Percentiles rank a stretch among this genome's conserved stretches.
phyloP scores from a whole-genome alignment of 1,140 invertebrate species.

The Rhynchophorus ferrugineus region DNA sequence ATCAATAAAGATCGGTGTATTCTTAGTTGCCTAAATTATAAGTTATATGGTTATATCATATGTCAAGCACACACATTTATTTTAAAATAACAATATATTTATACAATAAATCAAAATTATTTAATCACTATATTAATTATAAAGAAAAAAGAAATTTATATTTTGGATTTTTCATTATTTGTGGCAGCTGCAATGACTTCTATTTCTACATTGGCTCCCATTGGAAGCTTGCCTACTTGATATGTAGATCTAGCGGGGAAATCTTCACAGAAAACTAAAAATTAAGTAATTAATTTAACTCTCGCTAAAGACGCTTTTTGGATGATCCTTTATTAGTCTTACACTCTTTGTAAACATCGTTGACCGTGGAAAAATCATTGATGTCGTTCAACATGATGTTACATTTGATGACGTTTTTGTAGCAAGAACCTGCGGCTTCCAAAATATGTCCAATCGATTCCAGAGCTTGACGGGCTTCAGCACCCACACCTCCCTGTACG shows the following conservation, averaged over 20 bases:
- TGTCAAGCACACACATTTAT: too few relatives aligned
- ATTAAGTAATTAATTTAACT: too few relatives aligned
- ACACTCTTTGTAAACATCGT: constrained; percentile 75
- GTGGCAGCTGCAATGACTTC: constrained; percentile 60
- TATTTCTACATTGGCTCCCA: constrained; percentile 69
- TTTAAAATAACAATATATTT: too few relatives aligned
- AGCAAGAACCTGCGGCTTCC: constrained; percentile 60
- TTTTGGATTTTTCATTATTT: background rate
- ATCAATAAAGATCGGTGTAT: too few relatives aligned
- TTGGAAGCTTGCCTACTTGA: constrained; percentile 69
- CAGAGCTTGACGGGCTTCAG: constrained; percentile 66
- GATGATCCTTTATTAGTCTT: background rate
- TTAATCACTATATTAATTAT: too few relatives aligned
- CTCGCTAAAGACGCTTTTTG: too few relatives aligned
- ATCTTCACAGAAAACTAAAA: constrained; percentile 56
- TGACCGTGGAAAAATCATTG: constrained; percentile 70
- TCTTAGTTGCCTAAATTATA: too few relatives aligned
- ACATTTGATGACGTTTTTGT: constrained; percentile 74
- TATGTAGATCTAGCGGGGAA: constrained; percentile 72
- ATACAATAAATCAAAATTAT: too few relatives aligned
- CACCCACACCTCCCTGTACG: constrained; percentile 63
- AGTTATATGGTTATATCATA: too few relatives aligned
- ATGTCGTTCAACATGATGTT: constrained; percentile 78
- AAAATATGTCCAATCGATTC: constrained; percentile 70
- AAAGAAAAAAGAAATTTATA: too few relatives aligned